phyloP scores from a whole-genome alignment of 30 jellyfish, hydroid and myxozoan species.

The Mastigias papua region DNA sequence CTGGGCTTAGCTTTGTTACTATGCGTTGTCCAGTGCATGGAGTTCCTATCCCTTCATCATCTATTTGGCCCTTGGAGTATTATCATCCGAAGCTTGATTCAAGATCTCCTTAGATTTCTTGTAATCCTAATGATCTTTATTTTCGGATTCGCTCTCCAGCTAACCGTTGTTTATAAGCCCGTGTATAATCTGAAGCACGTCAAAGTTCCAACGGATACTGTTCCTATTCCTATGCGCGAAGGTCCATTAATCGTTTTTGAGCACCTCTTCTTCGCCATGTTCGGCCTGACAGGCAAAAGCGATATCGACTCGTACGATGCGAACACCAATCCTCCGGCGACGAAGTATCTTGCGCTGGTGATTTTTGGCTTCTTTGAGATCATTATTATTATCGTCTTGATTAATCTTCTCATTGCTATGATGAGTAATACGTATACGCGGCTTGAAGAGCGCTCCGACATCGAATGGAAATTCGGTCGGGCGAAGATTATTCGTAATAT shows the following conservation, averaged over 20 bases:
- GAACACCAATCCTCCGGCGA: conserved; percentile 82
- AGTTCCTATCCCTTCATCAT: conserved; percentile 90
- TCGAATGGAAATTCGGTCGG: conserved; percentile 98
- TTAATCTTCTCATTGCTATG: conserved; percentile 98
- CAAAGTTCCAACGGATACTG: conserved; percentile 65
- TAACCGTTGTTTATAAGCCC: conserved; percentile 87
- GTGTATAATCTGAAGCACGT: conserved; percentile 73
- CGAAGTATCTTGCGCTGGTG: conserved; percentile 80
- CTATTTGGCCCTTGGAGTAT: conserved; percentile 98
- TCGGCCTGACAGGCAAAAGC: conserved; percentile 81
- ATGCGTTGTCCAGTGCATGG: conserved; percentile 87
- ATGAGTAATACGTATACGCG: conserved; percentile 97
- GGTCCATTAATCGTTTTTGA: conserved; percentile 67
- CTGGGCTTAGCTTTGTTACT: conserved; percentile 83
- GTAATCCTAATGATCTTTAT: conserved; percentile 87
- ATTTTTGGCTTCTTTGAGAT: conserved; percentile 86
- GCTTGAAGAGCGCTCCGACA: conserved; percentile 92
- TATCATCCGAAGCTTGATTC: conserved; percentile 87
- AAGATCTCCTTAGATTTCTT: conserved; percentile 86
- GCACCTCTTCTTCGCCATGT: conserved; percentile 85
- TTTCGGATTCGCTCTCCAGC: conserved; percentile 91
- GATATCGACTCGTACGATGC: conserved; percentile 58
- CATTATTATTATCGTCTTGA: conserved; percentile 82
- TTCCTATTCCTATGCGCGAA: conserved; percentile 54
- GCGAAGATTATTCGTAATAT: conserved; percentile 92